These are phyloP conservation scores for Ceratothoa steindachneri DNA, from an alignment of 2,888 invertebrate genomes.

Conservation along the genomic window DNA sequence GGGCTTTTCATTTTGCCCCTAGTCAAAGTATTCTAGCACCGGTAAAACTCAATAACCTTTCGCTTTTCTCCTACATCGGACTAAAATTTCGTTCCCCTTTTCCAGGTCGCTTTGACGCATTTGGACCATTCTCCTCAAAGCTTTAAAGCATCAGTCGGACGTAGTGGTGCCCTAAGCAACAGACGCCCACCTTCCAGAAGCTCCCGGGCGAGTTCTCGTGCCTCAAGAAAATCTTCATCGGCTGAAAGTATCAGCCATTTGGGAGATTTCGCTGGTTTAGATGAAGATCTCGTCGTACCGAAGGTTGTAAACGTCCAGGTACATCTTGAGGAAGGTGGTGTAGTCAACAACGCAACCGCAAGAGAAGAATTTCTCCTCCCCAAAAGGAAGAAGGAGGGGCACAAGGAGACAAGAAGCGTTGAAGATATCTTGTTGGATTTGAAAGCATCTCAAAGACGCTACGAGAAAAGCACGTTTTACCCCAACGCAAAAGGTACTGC, in stretches of 20 bases:
- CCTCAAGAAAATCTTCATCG: conserved; percentile 21
- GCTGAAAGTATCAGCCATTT: conserved; percentile 22
- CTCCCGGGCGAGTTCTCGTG: background rate
- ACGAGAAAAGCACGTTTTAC: background rate
- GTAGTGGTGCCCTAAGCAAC: conserved; percentile 38
- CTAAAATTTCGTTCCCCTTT: too few species aligned
- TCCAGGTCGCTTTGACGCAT: conserved; percentile 34
- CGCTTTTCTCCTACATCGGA: too few species aligned
- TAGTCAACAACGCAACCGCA: background rate
- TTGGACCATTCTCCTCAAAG: conserved; percentile 41
- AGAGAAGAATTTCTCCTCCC: background rate
- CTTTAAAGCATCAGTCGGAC: conserved; percentile 27
- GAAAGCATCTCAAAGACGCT: background rate
- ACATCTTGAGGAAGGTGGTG: conserved; percentile 15
- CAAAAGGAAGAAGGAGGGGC: background rate
- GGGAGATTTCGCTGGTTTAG: conserved; percentile 19
- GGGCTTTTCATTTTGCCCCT: too few species aligned
- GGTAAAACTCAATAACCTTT: too few species aligned
- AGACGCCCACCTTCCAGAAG: conserved; percentile 32
- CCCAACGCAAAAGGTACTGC: background rate
- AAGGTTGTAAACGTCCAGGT: conserved; percentile 33
- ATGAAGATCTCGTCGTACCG: conserved; percentile 20
- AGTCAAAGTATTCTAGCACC: too few species aligned
- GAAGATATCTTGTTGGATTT: background rate
- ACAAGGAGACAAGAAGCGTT: background rate